Conservation (phyloP, 2,113 vertebrate genomes). For the Platanista minor region DNA sequence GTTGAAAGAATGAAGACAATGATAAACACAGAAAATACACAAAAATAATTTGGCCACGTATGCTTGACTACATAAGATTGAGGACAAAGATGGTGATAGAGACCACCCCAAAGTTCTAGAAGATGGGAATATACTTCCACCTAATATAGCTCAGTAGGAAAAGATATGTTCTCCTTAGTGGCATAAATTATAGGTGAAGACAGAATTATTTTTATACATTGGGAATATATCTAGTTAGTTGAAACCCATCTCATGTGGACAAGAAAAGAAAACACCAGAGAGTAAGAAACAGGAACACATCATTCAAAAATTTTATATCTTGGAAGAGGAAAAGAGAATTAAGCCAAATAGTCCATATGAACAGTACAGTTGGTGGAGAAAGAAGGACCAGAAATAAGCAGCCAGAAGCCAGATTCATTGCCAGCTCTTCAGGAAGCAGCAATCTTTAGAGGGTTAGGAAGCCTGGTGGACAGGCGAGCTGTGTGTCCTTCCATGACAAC, state of each 20-base stretch:
- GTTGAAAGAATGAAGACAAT: background rate
- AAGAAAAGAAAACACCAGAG: slow-evolving; percentile 39
- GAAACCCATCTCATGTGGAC: background rate
- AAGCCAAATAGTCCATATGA: background rate
- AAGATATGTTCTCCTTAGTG: background rate
- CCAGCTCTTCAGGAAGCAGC: slow-evolving; percentile 37
- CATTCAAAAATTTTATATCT: slow-evolving; percentile 50
- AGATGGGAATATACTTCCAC: background rate
- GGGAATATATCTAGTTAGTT: background rate
- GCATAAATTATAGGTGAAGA: background rate
- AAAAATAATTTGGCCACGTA: background rate
- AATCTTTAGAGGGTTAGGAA: background rate
- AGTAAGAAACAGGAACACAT: slow-evolving; percentile 32
- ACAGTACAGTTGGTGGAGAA: background rate
- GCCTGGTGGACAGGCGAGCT: background rate
- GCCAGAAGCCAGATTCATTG: background rate
- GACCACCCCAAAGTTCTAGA: background rate
- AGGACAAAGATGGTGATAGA: background rate
- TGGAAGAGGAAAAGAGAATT: slow-evolving; percentile 29
- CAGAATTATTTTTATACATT: background rate
- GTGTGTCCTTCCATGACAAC: background rate
- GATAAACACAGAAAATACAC: background rate
- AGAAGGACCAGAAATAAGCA: background rate
- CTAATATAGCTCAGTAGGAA: background rate
- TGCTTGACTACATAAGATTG: background rate